A percentile compares a stretch with the other conserved stretches of the same genome.
These are phyloP conservation scores for Diachasmimorpha longicaudata DNA, from an alignment of 1,140 invertebrate species.

Conservation along the genomic window DNA sequence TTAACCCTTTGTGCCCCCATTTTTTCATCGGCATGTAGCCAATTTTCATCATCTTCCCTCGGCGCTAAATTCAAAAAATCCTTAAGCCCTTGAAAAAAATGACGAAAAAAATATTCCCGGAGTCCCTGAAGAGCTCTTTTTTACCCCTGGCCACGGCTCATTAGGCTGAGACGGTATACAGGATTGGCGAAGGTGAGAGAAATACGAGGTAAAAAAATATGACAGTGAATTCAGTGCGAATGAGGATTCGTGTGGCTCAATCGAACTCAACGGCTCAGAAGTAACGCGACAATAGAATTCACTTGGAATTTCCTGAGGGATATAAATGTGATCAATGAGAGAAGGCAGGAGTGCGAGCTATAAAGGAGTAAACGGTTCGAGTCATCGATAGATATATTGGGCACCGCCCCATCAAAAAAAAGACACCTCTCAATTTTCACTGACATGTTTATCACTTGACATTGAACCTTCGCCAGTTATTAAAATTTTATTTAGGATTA, in stretches of 20 bases:
- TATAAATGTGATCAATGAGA: constrained; percentile 30
- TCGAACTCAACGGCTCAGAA: constrained; percentile 45
- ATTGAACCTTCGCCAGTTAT: background rate
- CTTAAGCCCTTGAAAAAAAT: background rate
- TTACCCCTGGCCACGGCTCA: background rate
- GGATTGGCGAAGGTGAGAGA: background rate
- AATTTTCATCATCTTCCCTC: background rate
- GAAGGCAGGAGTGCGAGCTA: background rate
- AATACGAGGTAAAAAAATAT: background rate
- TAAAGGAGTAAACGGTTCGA: constrained; percentile 8
- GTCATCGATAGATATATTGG: constrained; percentile 37
- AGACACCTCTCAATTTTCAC: constrained; percentile 20
- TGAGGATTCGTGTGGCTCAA: background rate
- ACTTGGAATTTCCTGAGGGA: background rate
- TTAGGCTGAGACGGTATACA: background rate
- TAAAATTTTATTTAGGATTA: background rate
- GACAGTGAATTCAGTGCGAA: background rate
- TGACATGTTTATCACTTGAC: constrained; percentile 46
- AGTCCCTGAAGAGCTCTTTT: background rate
- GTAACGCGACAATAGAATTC: constrained; percentile 39
- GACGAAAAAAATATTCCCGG: background rate
- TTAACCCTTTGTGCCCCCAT: background rate
- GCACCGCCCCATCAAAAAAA: constrained; percentile 31
- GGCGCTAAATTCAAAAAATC: constrained; percentile 21
- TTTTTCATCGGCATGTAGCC: background rate